Percentiles rank a stretch among this genome's conserved stretches.
Conservation (phyloP, 2,797 vertebrate genomes). For the Syngnathus acus region DNA sequence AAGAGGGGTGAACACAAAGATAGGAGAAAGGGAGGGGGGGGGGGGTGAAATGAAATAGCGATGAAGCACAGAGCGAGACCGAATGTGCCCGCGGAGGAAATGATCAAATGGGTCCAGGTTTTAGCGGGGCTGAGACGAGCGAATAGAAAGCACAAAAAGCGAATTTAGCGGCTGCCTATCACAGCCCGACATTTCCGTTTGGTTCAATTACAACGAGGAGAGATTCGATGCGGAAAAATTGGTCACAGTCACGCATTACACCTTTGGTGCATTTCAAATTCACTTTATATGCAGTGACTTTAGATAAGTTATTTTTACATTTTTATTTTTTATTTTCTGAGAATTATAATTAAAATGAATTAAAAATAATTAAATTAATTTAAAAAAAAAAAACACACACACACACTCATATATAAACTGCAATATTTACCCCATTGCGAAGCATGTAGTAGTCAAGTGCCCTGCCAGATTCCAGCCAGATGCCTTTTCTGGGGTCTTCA, state of each 20-base stretch:
- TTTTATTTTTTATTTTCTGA: too few species aligned
- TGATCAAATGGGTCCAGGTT: constrained; percentile 44
- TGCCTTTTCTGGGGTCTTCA: constrained; percentile 96
- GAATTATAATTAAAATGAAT: too few species aligned
- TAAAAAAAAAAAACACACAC: neutral
- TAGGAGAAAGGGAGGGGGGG: neutral
- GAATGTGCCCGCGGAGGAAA: constrained; percentile 22
- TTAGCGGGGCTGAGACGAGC: constrained; percentile 15
- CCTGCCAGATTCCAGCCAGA: constrained; percentile 96
- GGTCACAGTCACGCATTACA: constrained; percentile 57
- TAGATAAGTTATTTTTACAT: too few species aligned
- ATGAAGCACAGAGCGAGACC: neutral
- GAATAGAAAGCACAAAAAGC: constrained; percentile 50
- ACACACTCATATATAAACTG: neutral
- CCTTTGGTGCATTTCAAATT: constrained; percentile 43
- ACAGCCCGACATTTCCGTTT: constrained; percentile 34
- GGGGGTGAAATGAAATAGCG: constrained; percentile 7
- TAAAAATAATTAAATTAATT: neutral
- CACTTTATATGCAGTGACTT: too few species aligned
- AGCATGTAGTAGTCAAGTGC: constrained; percentile 99
- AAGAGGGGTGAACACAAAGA: constrained; percentile 7
- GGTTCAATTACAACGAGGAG: constrained; percentile 44
- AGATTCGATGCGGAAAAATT: constrained; percentile 54
- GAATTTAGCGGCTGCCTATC: constrained; percentile 58
- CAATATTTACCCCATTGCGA: constrained; percentile 85